Conservation (phyloP, 2,797 vertebrate species). For the Spinus pinus region DNA sequence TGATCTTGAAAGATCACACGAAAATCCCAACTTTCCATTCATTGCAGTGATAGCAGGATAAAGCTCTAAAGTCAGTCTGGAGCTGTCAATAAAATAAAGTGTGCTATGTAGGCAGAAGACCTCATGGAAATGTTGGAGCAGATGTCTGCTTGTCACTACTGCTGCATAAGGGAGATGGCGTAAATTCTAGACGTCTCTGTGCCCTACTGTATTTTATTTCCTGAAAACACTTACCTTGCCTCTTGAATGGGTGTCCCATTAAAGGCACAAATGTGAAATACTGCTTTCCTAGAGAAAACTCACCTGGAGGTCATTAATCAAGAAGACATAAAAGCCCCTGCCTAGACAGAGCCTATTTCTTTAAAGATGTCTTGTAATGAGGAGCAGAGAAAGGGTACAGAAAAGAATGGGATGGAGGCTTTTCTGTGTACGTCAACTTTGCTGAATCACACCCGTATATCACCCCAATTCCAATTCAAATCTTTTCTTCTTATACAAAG, state of each 20-base stretch:
- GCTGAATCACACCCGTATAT: neutral
- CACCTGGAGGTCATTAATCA: neutral
- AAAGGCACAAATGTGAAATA: neutral
- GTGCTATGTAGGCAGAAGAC: neutral
- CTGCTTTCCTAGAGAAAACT: neutral
- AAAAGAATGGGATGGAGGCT: neutral
- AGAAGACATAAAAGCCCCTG: neutral
- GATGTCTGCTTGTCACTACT: neutral
- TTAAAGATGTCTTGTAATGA: neutral
- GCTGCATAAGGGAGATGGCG: neutral
- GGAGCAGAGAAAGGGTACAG: neutral
- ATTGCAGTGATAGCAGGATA: neutral
- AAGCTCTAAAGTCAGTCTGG: neutral
- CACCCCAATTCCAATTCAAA: neutral
- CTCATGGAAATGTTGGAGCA: neutral
- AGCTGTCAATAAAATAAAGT: neutral
- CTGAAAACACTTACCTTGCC: neutral
- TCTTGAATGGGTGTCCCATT: neutral
- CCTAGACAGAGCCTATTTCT: neutral
- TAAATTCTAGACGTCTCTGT: neutral
- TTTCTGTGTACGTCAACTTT: neutral
- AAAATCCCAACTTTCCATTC: neutral
- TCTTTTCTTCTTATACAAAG: neutral
- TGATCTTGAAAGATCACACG: neutral
- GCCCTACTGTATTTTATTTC: neutral